Evolutionary conservation across 2,113 vertebrate genomes (phyloP), one percentile per base, ranked within the genome.

Genomic region (Festucalex cinctus): DNA sequence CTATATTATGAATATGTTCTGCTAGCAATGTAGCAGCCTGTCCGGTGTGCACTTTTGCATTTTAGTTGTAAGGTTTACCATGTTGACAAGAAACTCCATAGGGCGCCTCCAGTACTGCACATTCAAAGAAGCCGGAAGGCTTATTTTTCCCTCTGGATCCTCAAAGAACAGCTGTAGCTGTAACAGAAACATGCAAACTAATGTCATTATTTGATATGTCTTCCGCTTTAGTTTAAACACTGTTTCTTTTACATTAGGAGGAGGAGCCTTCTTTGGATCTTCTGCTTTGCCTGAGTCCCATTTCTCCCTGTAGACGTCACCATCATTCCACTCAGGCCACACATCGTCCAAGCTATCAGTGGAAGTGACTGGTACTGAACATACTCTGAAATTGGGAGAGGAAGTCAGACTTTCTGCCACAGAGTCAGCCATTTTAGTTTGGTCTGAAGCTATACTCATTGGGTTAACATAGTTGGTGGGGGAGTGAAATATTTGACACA

Each of bases 321-420:
- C 83, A 69, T 99, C 95, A 26, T 80, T 94, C 96, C 96, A 99
- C 82, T 97, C 96, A 1, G 95, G 94, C 95, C 95, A 98, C 66
- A 97, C 56, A 43, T 92, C 89, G 0, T 14, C 48, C 0, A 74
- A 77, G 68, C 61, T 70, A 12, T 81, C 69, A 19, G 70, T 86
- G 22, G 79, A 63, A 5, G 66, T 66, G 17, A 62, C 53, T 17
- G 66, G 41, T 6, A 69, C 2, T 1, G 24, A 79, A 0, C 67
- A 17, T 14, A 70, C 37, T 66, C 93, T 95, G 75, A 70, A 87
- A 81, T 35, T 0, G 74, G 46, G 16, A n/a, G 10, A 22, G 36
- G 36, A 22, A 49, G 20, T 65, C 9, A 49, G 6, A 46, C 19
- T 35, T 2, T 12, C 14, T 7, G 4, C n/a, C 32, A 5, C 20